phyloP scores from a whole-genome alignment of 2,113 vertebrate genomes.

The Rhabdornis inornatus region DNA sequence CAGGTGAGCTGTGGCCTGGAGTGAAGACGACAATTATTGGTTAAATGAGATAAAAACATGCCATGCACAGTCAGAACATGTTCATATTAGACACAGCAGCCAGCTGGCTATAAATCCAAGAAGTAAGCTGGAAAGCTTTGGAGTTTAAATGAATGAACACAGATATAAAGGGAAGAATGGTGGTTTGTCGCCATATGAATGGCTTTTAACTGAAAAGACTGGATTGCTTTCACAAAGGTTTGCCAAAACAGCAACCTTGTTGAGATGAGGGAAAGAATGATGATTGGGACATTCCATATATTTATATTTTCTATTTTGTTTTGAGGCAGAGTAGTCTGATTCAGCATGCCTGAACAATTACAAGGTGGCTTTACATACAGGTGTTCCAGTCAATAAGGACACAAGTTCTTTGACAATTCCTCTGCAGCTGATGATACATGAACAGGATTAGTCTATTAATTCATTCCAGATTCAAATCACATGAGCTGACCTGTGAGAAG shows the following conservation, averaged over 20 bases:
- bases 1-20: conserved; percentile 6
- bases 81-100: conserved; percentile 10
- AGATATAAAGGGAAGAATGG: conserved; percentile 36
- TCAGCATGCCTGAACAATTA: background rate
- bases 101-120: conserved; percentile 52
- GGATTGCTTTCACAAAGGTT: background rate
- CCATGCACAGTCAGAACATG: conserved; percentile 5
- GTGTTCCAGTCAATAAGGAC: background rate
- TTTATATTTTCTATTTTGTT: background rate
- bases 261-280: background rate
- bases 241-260: conserved; percentile 2
- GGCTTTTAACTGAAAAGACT: conserved; percentile 1
- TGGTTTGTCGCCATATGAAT: background rate
- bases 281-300: background rate
- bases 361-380: background rate
- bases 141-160: conserved; percentile 27
- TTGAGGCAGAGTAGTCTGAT: background rate
- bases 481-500: background rate
- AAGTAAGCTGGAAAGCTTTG: conserved; percentile 39
- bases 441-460: background rate
- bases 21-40: background rate
- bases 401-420: background rate
- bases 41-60: background rate
- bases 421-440: background rate
- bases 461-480: background rate